Conservation (phyloP, 2,797 vertebrate species). For the Leptoclinus maculatus region DNA sequence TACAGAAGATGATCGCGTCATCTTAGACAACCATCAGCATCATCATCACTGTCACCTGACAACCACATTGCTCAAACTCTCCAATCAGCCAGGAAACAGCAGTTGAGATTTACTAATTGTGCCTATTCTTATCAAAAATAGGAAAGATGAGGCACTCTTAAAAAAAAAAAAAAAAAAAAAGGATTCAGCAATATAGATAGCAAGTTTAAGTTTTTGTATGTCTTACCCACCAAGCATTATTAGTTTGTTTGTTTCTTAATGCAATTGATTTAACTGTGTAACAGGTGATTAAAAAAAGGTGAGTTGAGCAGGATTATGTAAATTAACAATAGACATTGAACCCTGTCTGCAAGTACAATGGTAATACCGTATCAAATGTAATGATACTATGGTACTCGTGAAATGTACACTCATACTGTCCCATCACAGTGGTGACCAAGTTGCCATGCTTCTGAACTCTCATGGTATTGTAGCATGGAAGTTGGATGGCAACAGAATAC, state of each 20-base stretch:
- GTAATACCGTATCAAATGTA: background rate
- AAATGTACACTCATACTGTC: background rate
- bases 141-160: background rate
- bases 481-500: background rate
- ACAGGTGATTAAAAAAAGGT: background rate
- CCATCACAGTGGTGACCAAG: background rate
- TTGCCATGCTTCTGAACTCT: background rate
- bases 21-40: conserved; percentile 1
- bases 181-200: background rate
- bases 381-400: background rate
- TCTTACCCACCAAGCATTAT: background rate
- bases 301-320: background rate
- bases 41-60: background rate
- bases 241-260: background rate
- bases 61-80: background rate
- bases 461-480: background rate
- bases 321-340: background rate
- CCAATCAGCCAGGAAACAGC: background rate
- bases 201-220: background rate
- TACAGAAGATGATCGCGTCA: background rate
- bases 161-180: background rate
- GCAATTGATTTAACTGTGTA: background rate
- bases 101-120: background rate
- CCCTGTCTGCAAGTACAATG: background rate
- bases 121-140: background rate